Conservation (phyloP, 2,797 vertebrate species). For the Bothrops alternatus region DNA sequence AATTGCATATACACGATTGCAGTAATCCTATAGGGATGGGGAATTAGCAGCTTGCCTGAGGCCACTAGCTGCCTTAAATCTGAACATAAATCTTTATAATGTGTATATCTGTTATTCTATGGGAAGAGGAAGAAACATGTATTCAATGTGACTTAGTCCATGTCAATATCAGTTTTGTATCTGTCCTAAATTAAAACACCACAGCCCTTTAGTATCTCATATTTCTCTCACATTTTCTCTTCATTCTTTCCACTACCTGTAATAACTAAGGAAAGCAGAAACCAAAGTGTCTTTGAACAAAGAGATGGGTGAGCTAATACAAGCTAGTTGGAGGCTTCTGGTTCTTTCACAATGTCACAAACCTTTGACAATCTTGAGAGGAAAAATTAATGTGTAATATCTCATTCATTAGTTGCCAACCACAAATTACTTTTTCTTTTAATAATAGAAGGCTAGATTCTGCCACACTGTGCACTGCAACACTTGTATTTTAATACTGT, state of each 20-base stretch:
- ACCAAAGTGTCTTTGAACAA: background rate
- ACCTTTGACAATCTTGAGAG: background rate
- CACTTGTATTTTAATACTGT: background rate
- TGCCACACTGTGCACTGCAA: background rate
- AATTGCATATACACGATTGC: background rate
- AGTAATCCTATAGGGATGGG: background rate
- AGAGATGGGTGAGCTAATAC: background rate
- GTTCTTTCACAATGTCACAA: background rate
- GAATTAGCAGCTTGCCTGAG: background rate
- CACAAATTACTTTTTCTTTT: background rate
- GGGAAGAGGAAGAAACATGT: background rate
- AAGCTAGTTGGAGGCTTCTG: background rate
- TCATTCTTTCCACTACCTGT: background rate
- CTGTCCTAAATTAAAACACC: background rate
- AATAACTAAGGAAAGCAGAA: background rate
- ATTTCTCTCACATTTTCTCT: background rate
- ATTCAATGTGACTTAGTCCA: background rate
- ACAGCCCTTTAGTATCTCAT: background rate
- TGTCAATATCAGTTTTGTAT: background rate
- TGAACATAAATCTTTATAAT: background rate
- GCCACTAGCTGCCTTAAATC: background rate
- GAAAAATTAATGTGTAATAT: background rate
- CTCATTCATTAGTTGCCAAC: background rate
- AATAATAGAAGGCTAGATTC: background rate
- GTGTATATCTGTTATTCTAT: background rate